Base-by-base conservation (phyloP, 2,113 vertebrate genomes). In the Bungarus multicinctus region DNA sequence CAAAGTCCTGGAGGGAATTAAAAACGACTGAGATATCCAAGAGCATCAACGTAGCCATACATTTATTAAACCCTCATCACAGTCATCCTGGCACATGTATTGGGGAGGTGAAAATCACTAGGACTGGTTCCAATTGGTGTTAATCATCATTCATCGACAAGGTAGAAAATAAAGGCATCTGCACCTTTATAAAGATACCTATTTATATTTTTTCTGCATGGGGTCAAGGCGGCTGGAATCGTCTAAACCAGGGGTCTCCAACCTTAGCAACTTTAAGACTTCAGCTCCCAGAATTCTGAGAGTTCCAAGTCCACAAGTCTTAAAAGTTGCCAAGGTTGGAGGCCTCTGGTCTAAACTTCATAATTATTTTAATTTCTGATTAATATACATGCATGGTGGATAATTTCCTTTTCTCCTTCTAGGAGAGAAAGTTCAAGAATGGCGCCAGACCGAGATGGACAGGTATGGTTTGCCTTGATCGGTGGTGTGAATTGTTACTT, bases 361-460 rank as follows among this genome's bases (percentile, higher is more conserved):
- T 18, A 74, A 74, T 18, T 34, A 34, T 18, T 74, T 74, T 34
- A 34, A 18, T 74, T 74, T 34, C n/a, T 34, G 11, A 34, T 74
- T 18, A 34, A 74, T 87, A 89, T 4, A 88, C 2, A 8, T 92
- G 18, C 2, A 8, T 54, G 90, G 27, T 57, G 3, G 5, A 20
- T 30, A 39, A 27, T 20, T 3, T 16, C 74, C 74, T 39, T 39
- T 87, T 95, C 88, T 93, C 89, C 25, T 4, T 14, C 89, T 7
- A 98, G 98, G 97, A 98, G 98, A 90, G 99, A 98, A 4, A 96
- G 97, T 27, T 43, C 98, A 0, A 98, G 99, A 91, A 97, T 97
- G 43, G 90, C 98, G 39, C 97, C 97, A 90, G 98, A 99, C 92
- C 95, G 98, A 94, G 98, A 98, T 0, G 96, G 96, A 54, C 97